Evolutionary conservation across 2,888 invertebrate species (phyloP), one percentile per base, ranked within the genome.

Genomic region (Limulus polyphemus): DNA sequence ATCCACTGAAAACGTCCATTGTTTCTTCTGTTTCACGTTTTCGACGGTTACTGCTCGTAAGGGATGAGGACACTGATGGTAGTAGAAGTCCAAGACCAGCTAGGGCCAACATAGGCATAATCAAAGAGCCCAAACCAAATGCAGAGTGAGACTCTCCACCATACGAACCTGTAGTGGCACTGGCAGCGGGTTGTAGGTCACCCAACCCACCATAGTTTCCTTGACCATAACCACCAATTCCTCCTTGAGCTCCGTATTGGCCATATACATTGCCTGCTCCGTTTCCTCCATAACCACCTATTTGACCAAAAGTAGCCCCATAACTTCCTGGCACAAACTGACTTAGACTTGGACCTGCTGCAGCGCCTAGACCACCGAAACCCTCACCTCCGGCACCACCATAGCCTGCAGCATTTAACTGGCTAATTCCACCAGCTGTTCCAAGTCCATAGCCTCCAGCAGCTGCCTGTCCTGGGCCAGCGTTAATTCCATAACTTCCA

Each of bases 51-150:
- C 65, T 63, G 17, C 67, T 63, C 55, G 65, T 69, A 32, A 32
- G 32, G 7, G 32, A 32, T 32, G 32, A 32, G 50, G 69, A 69
- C 48, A 70, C 67, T 17, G 70, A 69, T 2, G 70, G 70, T 32
- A 70, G 62, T 13, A 70, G 55, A 55, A 70, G 65, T 55, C 67
- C 66, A 12, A 70, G 60, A 46, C 70, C 70, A 11, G 70, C 70
- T 12, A 70, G 55, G 12, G 70, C 70, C 3, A 70, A 55, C 65
- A 70, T 65, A 32, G 70, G 70, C 69, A 70, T 70, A 56, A 70
- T 65, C 10, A 70, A 55, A 13, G 69, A 70, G 12, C 69, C 65
- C 11, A 70, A 52, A 11, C 70, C 70, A 49, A 69, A 70, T 55
- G 59, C 54, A 47, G 32, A 47, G 1, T 47, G 14, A 13, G n/a